A percentile compares a stretch with the other conserved stretches of the same genome.
Conservation (phyloP, 2,888 invertebrate genomes). For the Furcula furcula region DNA sequence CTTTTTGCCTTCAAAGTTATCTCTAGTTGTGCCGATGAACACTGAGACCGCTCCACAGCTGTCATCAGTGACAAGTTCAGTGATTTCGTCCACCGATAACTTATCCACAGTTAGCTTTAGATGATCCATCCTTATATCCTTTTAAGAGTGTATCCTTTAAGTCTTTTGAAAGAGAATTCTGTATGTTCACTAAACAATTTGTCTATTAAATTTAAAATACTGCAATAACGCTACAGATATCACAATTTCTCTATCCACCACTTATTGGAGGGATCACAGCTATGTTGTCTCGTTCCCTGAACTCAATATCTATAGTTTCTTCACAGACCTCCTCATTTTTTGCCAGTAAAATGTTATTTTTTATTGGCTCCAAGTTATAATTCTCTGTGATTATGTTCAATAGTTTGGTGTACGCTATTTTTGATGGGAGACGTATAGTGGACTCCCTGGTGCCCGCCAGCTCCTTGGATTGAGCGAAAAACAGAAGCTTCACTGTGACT, state of each 20-base stretch:
- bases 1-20: conserved; percentile 90
- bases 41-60: conserved; percentile 94
- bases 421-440: conserved; percentile 71
- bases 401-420: conserved; percentile 81
- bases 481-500: conserved; percentile 86
- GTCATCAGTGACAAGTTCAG: conserved; percentile 84
- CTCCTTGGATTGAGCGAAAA: conserved; percentile 96
- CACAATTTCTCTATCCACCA: conserved; percentile 85
- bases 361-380: conserved; percentile 85
- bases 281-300: conserved; percentile 89
- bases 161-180: not conserved
- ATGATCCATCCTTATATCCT: conserved; percentile 83
- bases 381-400: conserved; percentile 81
- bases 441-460: conserved; percentile 85
- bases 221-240: not conserved
- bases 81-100: conserved; percentile 85
- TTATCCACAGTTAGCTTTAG: conserved; percentile 85
- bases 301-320: conserved; percentile 72
- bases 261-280: conserved; percentile 97
- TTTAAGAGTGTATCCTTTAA: not conserved
- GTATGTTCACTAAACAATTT: not conserved
- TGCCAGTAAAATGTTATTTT: conserved; percentile 88
- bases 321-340: conserved; percentile 91
- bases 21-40: conserved; percentile 94
- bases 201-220: conserved; percentile 2